A percentile compares a stretch with the other conserved stretches of the same genome.
phyloP scores from a whole-genome alignment of 2,113 vertebrate genomes.

The Cettia cetti region DNA sequence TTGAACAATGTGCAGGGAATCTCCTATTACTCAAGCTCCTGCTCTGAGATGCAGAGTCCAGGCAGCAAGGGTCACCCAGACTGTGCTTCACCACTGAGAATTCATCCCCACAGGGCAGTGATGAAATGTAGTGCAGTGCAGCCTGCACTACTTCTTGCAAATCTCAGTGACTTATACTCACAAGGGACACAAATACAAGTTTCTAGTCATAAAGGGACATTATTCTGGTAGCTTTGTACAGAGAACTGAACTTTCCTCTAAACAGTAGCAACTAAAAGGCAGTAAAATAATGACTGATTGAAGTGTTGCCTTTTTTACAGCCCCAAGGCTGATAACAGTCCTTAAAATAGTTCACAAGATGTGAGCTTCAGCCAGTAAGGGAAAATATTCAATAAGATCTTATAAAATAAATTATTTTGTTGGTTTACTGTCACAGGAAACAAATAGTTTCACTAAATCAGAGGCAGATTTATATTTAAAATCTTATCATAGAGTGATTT shows the following conservation, averaged over 20 bases:
- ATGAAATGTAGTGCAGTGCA: background rate
- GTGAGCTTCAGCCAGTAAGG: background rate
- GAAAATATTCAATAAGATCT: background rate
- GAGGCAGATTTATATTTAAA: background rate
- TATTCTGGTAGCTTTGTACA: background rate
- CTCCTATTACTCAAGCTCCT: background rate
- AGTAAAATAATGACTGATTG: background rate
- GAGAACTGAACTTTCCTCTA: background rate
- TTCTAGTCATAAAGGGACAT: background rate
- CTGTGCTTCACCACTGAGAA: fast-evolving
- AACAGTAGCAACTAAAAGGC: background rate
- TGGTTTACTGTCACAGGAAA: background rate
- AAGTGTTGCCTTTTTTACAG: background rate
- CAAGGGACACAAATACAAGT: background rate
- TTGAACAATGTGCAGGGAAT: background rate
- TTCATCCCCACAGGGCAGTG: background rate
- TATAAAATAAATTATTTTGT: background rate
- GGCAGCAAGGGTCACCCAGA: background rate
- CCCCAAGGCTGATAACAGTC: background rate
- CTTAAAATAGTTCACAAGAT: background rate
- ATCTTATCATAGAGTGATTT: background rate
- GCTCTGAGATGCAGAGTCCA: background rate
- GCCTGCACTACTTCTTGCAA: background rate
- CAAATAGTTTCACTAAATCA: background rate
- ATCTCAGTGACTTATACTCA: background rate